These are phyloP conservation scores for Steinernema carpocapsae DNA, from an alignment of 2,888 invertebrate species.

Conservation along the genomic window DNA sequence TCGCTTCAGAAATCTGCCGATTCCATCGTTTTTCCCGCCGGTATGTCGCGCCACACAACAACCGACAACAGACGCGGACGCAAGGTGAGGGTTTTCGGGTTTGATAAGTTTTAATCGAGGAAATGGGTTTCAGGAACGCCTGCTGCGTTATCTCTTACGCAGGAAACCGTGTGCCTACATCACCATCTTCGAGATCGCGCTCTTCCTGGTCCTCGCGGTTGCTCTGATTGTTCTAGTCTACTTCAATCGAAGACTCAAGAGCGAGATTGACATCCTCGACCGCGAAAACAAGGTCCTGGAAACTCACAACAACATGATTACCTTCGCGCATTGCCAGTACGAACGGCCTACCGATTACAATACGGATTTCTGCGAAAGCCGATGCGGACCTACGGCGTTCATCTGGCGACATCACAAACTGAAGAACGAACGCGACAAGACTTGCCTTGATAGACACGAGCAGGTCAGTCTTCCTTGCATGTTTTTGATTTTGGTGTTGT, in stretches of 20 bases:
- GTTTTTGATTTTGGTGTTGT: not conserved
- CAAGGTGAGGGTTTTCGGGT: no score
- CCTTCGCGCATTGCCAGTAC: not conserved
- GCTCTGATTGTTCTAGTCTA: not conserved
- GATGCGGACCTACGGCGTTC: not conserved
- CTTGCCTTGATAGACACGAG: slow-evolving; percentile 4
- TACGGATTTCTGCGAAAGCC: slow-evolving; percentile 8
- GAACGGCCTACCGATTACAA: not conserved
- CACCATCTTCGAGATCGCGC: not conserved
- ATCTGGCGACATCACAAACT: slow-evolving; percentile 9
- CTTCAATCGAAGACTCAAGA: not conserved
- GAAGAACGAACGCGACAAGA: not conserved
- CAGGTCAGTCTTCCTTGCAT: not conserved
- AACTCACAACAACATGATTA: not conserved
- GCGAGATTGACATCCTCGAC: not conserved
- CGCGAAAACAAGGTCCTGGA: not conserved
- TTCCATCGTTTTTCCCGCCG: not conserved
- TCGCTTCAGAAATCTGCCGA: no score
- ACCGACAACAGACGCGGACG: not conserved
- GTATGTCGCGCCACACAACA: not conserved
- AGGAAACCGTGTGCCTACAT: slow-evolving; percentile 4
- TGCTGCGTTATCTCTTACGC: not conserved
- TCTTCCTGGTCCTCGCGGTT: not conserved
- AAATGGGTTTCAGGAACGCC: no score
- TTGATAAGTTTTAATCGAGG: no score